These are phyloP conservation scores for Holcopasites calliopsidis DNA, from an alignment of 1,140 invertebrate species.

Conservation along the genomic window DNA sequence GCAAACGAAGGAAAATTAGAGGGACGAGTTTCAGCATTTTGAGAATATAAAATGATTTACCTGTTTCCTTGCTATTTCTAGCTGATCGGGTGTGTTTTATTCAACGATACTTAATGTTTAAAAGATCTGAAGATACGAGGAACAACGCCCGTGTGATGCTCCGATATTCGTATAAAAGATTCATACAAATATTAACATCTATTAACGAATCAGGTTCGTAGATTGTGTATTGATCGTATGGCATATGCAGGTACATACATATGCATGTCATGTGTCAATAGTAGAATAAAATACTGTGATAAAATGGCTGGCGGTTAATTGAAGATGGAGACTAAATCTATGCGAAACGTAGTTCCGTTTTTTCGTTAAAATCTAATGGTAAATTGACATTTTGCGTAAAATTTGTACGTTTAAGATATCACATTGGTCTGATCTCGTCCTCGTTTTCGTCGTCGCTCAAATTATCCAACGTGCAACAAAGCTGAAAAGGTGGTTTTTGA, in stretches of 20 bases:
- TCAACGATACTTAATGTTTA: background rate
- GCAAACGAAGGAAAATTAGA: background rate
- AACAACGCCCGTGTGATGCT: background rate
- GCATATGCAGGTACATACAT: too few species aligned
- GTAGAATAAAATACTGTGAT: background rate
- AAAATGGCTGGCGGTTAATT: background rate
- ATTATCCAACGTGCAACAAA: constrained; percentile 69
- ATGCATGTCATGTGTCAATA: background rate
- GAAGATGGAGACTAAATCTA: too few species aligned
- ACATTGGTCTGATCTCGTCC: background rate
- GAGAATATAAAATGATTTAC: background rate
- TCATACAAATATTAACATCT: background rate
- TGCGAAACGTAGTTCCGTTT: too few species aligned
- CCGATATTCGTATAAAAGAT: constrained; percentile 15
- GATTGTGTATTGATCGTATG: background rate
- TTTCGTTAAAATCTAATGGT: too few species aligned
- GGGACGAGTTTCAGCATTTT: background rate
- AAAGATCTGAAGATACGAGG: background rate
- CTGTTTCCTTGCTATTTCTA: background rate
- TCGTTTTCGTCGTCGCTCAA: constrained; percentile 69
- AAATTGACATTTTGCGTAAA: background rate
- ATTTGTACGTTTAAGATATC: background rate
- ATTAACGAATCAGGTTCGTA: background rate
- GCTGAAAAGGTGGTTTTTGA: too few species aligned
- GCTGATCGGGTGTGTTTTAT: background rate